Conservation (phyloP, 2,888 invertebrate genomes). For the Epirrhoe tristata region DNA sequence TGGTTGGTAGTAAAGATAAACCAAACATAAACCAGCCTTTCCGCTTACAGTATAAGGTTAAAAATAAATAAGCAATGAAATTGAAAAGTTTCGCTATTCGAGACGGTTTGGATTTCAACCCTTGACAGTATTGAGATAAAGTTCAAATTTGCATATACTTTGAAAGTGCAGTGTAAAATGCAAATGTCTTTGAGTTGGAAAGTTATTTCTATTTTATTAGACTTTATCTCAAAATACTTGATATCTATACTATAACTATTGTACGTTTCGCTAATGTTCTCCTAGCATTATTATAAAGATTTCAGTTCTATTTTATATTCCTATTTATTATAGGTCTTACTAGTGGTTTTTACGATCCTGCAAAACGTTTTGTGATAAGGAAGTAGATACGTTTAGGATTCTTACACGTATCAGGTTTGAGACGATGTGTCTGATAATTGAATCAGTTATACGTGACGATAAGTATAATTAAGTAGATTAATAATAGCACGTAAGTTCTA, state of each 20-base stretch:
- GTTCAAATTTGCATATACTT: constrained; percentile 20
- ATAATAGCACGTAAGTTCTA: too few species aligned
- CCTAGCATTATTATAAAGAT: neutral
- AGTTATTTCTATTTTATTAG: constrained; percentile 10
- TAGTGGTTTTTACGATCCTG: too few species aligned
- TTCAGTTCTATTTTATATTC: too few species aligned
- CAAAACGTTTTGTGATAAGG: too few species aligned
- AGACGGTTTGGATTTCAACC: constrained; percentile 10
- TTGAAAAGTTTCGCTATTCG: constrained; percentile 17
- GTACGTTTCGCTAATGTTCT: neutral
- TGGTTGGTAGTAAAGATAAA: constrained; percentile 3
- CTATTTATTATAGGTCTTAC: too few species aligned
- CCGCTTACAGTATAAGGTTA: neutral
- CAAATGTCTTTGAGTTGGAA: neutral
- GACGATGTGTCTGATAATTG: too few species aligned
- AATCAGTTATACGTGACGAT: too few species aligned
- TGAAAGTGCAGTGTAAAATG: constrained; percentile 15
- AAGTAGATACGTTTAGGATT: too few species aligned
- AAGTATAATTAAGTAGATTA: too few species aligned
- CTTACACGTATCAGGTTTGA: too few species aligned
- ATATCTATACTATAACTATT: neutral
- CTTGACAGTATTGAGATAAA: constrained; percentile 12
- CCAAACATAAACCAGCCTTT: constrained; percentile 11
- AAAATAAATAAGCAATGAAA: constrained; percentile 13
- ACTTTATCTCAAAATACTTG: constrained; percentile 1